A percentile compares a stretch with the other conserved stretches of the same genome.
Conservation (phyloP, 2,888 invertebrate genomes). For the Epirrhoe tristata region DNA sequence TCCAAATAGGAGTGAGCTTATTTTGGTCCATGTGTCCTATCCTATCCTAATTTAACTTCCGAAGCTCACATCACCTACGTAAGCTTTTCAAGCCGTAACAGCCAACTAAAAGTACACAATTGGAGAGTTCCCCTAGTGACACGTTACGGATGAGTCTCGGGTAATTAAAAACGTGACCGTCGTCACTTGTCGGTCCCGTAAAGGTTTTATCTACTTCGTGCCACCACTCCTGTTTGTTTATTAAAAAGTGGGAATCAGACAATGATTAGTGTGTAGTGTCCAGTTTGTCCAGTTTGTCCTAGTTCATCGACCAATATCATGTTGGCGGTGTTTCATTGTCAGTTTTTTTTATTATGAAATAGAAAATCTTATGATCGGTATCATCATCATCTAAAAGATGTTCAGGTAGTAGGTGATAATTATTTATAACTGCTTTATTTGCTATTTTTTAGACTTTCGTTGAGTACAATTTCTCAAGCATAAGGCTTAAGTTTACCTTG, state of each 20-base stretch:
- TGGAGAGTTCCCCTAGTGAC: constrained; percentile 63
- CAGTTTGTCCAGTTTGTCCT: not conserved
- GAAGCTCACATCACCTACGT: constrained; percentile 37
- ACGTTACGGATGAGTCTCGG: constrained; percentile 75
- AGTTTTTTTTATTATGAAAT: no score
- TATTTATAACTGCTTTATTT: no score
- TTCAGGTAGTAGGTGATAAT: no score
- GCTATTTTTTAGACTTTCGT: no score
- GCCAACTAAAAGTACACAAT: constrained; percentile 56
- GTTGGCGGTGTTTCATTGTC: no score
- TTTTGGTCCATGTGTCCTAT: constrained; percentile 23
- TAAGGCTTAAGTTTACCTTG: no score
- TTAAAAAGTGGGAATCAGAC: constrained; percentile 63
- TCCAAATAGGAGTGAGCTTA: not conserved
- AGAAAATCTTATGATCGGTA: no score
- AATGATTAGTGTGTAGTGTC: constrained; percentile 5
- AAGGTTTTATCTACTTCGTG: constrained; percentile 79
- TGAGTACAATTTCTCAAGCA: no score
- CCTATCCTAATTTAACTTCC: constrained; percentile 39
- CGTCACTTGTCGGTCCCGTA: constrained; percentile 79
- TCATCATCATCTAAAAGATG: no score
- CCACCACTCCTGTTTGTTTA: constrained; percentile 74
- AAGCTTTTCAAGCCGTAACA: constrained; percentile 35
- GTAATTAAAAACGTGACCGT: constrained; percentile 85
- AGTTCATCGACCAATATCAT: not conserved